These are phyloP conservation scores for Epizoanthus stellaris DNA, from an alignment of 92 coral and sea anemone species.

Conservation along the genomic window DNA sequence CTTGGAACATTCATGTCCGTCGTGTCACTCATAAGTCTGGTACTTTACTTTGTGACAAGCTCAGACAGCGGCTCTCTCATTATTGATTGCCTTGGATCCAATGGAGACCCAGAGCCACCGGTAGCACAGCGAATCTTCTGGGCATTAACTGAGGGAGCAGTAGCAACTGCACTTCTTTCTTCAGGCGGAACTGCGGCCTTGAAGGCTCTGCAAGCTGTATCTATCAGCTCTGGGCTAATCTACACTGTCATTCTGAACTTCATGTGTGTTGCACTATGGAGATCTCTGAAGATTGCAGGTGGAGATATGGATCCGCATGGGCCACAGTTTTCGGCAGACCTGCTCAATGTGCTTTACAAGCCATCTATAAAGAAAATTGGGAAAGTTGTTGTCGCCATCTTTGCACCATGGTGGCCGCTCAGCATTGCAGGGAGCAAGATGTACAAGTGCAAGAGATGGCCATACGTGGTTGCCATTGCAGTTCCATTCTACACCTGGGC, in stretches of 20 bases:
- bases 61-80: slow-evolving; percentile 95
- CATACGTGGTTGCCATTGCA: slow-evolving; percentile 34
- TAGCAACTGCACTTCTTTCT: slow-evolving; percentile 70
- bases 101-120: slow-evolving; percentile 94
- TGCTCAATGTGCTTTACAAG: slow-evolving; percentile 50
- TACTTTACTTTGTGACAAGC: slow-evolving; percentile 93
- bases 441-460: slow-evolving; percentile 45
- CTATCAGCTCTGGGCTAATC: slow-evolving; percentile 64
- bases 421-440: slow-evolving; percentile 46
- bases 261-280: slow-evolving; percentile 78
- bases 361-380: slow-evolving; percentile 42
- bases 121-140: slow-evolving; percentile 88
- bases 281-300: slow-evolving; percentile 68
- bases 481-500: slow-evolving; percentile 44
- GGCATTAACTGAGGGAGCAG: slow-evolving; percentile 91
- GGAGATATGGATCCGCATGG: slow-evolving; percentile 72
- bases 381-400: slow-evolving; percentile 38
- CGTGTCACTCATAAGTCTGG: slow-evolving; percentile 75
- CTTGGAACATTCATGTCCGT: slow-evolving; percentile 69
- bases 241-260: slow-evolving; percentile 69
- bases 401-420: slow-evolving; percentile 55
- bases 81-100: slow-evolving; percentile 90
- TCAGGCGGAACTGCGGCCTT: slow-evolving; percentile 65
- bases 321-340: slow-evolving; percentile 63
- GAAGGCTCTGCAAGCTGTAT: slow-evolving; percentile 64